Evolutionary conservation across 2,888 invertebrate genomes (phyloP), one percentile per base, ranked within the genome.

Genomic region (Napeogenes sylphis): DNA sequence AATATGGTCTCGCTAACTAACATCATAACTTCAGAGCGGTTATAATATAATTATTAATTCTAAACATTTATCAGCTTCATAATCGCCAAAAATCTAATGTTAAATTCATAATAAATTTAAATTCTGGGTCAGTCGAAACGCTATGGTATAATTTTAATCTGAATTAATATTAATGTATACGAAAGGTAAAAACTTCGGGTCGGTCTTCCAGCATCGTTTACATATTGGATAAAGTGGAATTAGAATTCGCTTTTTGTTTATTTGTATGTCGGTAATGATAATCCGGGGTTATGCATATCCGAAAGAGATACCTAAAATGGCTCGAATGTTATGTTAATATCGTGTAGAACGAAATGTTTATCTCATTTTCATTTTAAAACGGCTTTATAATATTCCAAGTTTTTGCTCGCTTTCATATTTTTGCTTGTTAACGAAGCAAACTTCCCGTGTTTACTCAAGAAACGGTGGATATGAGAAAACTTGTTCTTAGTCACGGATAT

Each of bases 381-480:
- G 12, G 51, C 30, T 51, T 51, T 5, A 51, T 30, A 30, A 47
- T 21, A 4, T 35, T 42, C 10, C 30, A 8, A 12, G 30, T 21
- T 51, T 12, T 30, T 13, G 14, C 14, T 51, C 47, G 14, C 14
- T 51, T 51, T 51, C 12, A 51, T 30, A 30, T 51, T 51, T 51
- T 30, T 8, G 21, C 51, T 51, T 51, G 30, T 30, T 51, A 51
- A 35, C 35, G 35, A 35, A 66, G 69, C 68, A 69, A 82, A 85
- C 79, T 84, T 84, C 79, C 75, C 75, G 77, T 83, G 84, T 84
- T 21, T 83, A 82, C 79, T 75, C 58, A 46, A 72, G 75, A 83
- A 83, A 84, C 81, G 81, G 67, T 69, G 68, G 79, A 80, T 79
- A 82, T 81, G 82, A 82, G 71, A 82, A 83, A 85, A 85, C 77